These are phyloP conservation scores for Beris morrisii DNA, from an alignment of 2,888 invertebrate species.

Conservation along the genomic window DNA sequence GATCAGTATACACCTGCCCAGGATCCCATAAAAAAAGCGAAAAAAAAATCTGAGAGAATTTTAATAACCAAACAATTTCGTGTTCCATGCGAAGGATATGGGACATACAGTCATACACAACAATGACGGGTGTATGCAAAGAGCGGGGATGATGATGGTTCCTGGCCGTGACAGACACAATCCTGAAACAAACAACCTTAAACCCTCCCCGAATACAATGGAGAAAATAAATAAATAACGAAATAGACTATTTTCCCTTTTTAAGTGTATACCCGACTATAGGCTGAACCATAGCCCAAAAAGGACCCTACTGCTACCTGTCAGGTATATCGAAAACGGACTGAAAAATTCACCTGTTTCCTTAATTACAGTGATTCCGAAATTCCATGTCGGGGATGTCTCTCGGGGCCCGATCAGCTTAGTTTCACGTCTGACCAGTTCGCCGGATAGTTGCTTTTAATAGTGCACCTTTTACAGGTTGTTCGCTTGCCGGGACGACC, in stretches of 20 bases:
- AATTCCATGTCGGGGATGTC: slow-evolving; percentile 3
- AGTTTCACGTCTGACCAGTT: too few species aligned
- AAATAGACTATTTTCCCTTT: slow-evolving; percentile 9
- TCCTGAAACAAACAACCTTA: slow-evolving; percentile 1
- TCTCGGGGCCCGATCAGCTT: background rate
- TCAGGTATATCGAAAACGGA: background rate
- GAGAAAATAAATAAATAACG: slow-evolving; percentile 6
- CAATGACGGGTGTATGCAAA: background rate
- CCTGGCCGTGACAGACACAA: slow-evolving; percentile 14
- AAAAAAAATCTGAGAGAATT: slow-evolving; percentile 14
- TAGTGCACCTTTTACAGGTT: too few species aligned
- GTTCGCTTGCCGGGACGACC: too few species aligned
- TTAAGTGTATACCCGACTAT: background rate
- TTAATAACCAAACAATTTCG: slow-evolving; percentile 28
- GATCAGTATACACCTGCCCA: slow-evolving; percentile 25
- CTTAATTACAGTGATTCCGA: slow-evolving; percentile 30
- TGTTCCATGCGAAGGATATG: background rate
- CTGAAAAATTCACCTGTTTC: slow-evolving; percentile 31
- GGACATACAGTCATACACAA: background rate
- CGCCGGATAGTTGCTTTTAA: too few species aligned
- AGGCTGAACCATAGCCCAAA: background rate
- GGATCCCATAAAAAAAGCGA: slow-evolving; percentile 22
- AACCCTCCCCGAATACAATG: background rate
- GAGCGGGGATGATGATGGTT: background rate
- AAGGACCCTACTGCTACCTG: background rate